Percentiles rank a stretch among this genome's conserved stretches.
Conservation (phyloP, 2,888 invertebrate species). For the Polia nebulosa region DNA sequence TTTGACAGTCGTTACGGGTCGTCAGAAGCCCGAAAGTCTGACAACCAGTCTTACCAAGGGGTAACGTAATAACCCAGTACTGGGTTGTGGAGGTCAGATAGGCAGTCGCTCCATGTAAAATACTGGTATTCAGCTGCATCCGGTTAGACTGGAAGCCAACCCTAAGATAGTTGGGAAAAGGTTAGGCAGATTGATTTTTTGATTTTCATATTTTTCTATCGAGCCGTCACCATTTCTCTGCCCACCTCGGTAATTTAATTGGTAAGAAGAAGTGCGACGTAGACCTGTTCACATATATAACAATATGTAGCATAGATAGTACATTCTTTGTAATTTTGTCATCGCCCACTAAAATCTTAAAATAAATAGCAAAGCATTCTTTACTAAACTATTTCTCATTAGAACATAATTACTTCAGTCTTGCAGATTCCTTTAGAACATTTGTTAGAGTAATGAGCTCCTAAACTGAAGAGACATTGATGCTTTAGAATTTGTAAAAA, state of each 20-base stretch:
- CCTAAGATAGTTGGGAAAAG: too few species aligned
- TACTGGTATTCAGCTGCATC: too few species aligned
- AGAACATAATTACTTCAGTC: conserved; percentile 2
- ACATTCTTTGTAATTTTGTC: background rate
- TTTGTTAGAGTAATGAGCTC: conserved; percentile 13
- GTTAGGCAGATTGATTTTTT: too few species aligned
- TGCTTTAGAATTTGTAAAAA: background rate
- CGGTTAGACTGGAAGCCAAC: too few species aligned
- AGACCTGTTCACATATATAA: too few species aligned
- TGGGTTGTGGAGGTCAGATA: too few species aligned
- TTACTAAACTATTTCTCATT: conserved; percentile 30
- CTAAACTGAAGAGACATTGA: background rate
- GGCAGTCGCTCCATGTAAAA: too few species aligned
- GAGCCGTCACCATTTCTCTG: background rate
- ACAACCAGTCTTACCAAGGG: too few species aligned
- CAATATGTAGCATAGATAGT: background rate
- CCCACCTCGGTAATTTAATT: background rate
- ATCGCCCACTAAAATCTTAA: background rate
- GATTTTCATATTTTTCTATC: background rate
- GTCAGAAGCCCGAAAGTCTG: too few species aligned
- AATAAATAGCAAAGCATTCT: conserved; percentile 20
- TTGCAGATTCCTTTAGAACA: conserved; percentile 9
- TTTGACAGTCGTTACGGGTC: too few species aligned
- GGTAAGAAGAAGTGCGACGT: too few species aligned
- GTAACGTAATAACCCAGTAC: too few species aligned